Percentiles rank a stretch among this genome's conserved stretches.
These are phyloP conservation scores for Oreochromis niloticus DNA, from an alignment of 2,113 vertebrate species.

Conservation along the genomic window DNA sequence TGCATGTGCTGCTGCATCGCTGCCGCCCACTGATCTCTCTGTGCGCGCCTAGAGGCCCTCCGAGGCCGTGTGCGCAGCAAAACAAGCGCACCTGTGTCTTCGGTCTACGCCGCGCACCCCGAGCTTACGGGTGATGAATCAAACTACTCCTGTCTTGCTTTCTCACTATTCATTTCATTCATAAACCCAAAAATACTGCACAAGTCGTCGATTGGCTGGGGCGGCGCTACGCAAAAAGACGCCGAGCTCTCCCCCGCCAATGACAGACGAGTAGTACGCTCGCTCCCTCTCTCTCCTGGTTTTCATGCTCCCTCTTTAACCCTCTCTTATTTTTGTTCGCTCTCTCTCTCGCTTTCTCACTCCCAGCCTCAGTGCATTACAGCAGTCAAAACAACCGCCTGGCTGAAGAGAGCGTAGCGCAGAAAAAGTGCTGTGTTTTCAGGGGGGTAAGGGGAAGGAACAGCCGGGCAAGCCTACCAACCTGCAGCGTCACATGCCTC, in stretches of 20 bases:
- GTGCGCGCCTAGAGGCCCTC: background rate
- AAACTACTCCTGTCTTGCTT: slow-evolving; percentile 49
- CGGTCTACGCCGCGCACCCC: background rate
- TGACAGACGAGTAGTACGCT: slow-evolving; percentile 40
- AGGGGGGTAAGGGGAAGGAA: background rate
- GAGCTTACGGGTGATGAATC: slow-evolving; percentile 41
- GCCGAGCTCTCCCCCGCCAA: slow-evolving; percentile 31
- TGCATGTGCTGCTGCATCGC: background rate
- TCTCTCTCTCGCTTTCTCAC: background rate
- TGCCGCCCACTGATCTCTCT: background rate
- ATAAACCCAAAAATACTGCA: slow-evolving; percentile 63
- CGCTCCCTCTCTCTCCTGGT: slow-evolving; percentile 24
- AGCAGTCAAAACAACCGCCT: slow-evolving; percentile 43
- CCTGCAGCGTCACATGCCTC: background rate
- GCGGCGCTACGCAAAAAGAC: slow-evolving; percentile 43
- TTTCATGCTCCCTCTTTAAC: slow-evolving; percentile 48
- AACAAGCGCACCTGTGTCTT: background rate
- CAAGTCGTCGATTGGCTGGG: slow-evolving; percentile 39
- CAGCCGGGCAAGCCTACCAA: background rate
- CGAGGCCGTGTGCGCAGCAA: background rate
- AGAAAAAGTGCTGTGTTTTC: background rate
- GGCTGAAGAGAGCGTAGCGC: background rate
- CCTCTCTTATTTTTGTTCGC: slow-evolving; percentile 41
- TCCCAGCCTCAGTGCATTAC: slow-evolving; percentile 9
- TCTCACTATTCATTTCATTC: slow-evolving; percentile 60